phyloP scores from a whole-genome alignment of 2,888 invertebrate genomes.

The Papilio gigon region DNA sequence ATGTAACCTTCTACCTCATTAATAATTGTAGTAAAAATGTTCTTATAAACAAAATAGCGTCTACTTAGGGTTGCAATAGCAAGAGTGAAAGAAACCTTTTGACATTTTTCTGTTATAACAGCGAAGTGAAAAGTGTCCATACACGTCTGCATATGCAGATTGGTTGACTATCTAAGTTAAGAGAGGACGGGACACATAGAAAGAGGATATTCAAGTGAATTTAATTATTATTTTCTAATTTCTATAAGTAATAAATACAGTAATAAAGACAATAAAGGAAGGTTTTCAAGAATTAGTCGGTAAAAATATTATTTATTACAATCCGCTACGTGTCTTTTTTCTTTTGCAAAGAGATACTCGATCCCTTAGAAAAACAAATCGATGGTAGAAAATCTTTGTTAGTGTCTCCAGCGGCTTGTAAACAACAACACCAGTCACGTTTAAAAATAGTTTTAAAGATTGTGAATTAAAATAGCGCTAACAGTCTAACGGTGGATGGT shows the following conservation, averaged over 20 bases:
- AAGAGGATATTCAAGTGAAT: no score
- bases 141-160: no score
- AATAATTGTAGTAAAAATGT: no score
- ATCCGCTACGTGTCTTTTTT: neutral
- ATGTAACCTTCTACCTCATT: no score
- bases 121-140: no score
- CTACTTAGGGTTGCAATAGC: no score
- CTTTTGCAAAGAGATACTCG: neutral
- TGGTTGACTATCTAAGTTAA: no score
- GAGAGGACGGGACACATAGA: no score
- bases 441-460: neutral
- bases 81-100: no score
- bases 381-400: neutral
- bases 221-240: neutral
- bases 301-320: neutral
- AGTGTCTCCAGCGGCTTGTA: neutral
- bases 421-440: neutral
- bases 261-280: neutral
- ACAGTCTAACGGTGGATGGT: no score
- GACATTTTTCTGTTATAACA: no score
- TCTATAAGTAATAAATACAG: neutral
- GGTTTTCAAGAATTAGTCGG: neutral
- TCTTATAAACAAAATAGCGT: no score
- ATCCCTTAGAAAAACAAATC: neutral
- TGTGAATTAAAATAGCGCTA: neutral